Evolutionary conservation across 2,113 vertebrate species (phyloP), one percentile per base, ranked within the genome.

Genomic region (Pomatorhinus ruficollis): DNA sequence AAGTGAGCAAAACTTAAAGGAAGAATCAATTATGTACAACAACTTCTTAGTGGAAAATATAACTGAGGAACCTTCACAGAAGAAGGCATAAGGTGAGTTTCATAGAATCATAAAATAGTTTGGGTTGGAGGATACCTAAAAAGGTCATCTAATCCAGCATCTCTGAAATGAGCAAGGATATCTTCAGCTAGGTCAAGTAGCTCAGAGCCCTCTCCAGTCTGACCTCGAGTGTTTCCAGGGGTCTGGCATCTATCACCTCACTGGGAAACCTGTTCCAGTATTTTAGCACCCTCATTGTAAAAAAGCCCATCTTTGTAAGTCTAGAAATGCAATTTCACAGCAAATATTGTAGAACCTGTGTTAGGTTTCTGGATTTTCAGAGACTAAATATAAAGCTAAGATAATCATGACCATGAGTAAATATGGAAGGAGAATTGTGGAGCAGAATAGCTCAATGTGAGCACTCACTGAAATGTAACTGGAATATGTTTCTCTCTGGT

Each of bases 391-490:
- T 23, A 74, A 54, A 74, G 19, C 16, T 35, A 39, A 53, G 57
- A 24, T 57, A 74, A 61, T 70, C 17, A 52, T 37, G 30, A 3
- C 27, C 39, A 23, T 45, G 12, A 54, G 19, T 35, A 90, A 76
- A 77, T 30, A 35, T 2, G 10, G 21, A 71, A 81, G 24, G 52
- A 47, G 7, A 23, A 31, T 30, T 0, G 0, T 63, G 27, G 15
- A 83, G 15, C 0, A 5, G 22, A 70, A 65, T 30, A 75, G 5
- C 28, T 79, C 15, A 61, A 7, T 50, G 19, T 5, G 12, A 31
- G 31, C 44, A 50, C 12, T 25, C 15, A 40, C 9, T 37, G 13
- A 35, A 77, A 59, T 44, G 24, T 42, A 81, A 49, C 23, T 33
- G 9, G 10, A 18, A 14, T 40, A 4, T 20, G 17, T 87, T 80